Percentiles rank a stretch among this genome's conserved stretches.
Evolutionary conservation across 1,140 invertebrate species (phyloP).

Genomic region (Heliothis virescens): DNA sequence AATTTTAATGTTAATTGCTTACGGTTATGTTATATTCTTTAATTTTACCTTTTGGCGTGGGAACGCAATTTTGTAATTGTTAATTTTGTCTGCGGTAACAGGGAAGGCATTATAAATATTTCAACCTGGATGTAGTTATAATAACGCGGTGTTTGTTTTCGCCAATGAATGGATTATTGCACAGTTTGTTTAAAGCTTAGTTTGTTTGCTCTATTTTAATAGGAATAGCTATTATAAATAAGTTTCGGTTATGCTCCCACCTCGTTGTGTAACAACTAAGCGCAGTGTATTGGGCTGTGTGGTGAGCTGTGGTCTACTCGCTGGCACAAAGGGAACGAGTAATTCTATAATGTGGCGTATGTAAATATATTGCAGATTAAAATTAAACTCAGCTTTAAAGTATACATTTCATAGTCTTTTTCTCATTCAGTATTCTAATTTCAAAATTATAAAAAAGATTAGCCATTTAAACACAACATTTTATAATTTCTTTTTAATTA

Average conservation of each 20-base stretch:
- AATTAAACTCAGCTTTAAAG: too few relatives aligned
- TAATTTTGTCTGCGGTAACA: slow-evolving; percentile 22
- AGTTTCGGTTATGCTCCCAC: not conserved
- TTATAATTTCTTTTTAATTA: too few relatives aligned
- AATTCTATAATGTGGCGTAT: too few relatives aligned
- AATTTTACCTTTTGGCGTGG: slow-evolving; percentile 24
- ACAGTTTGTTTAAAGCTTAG: slow-evolving; percentile 13
- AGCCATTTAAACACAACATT: too few relatives aligned
- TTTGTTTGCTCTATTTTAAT: slow-evolving; percentile 5
- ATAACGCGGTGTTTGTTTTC: slow-evolving; percentile 8
- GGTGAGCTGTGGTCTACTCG: too few relatives aligned
- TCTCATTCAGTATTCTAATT: too few relatives aligned
- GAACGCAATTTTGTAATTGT: slow-evolving; percentile 23
- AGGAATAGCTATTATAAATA: slow-evolving; percentile 2
- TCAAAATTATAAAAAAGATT: too few relatives aligned
- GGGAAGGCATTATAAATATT: slow-evolving; percentile 23
- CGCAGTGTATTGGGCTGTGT: too few relatives aligned
- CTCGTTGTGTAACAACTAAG: not conserved
- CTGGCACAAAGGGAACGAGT: too few relatives aligned
- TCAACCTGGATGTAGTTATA: slow-evolving; percentile 16
- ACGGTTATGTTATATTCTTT: slow-evolving; percentile 29
- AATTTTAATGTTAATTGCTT: slow-evolving; percentile 36
- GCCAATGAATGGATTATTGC: slow-evolving; percentile 28
- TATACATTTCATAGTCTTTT: too few relatives aligned
- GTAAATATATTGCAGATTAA: too few relatives aligned